Evolutionary conservation across 2,888 invertebrate species (phyloP).

Genomic region (Drosophila atroscutellata): DNA sequence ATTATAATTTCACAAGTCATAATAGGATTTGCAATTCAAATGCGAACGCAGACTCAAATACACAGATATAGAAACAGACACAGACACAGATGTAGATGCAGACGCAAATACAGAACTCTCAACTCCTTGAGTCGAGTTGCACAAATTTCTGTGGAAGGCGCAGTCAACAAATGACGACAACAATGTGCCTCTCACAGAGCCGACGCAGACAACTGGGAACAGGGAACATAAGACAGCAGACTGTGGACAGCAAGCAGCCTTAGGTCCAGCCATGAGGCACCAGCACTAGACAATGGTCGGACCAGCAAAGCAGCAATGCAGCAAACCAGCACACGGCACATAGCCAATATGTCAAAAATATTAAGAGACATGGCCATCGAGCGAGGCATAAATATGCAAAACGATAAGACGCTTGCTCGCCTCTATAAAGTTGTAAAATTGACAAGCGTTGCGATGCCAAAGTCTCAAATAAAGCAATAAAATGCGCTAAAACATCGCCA

Average conservation of each 20-base stretch:
- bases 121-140: slow-evolving; percentile 56
- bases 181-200: slow-evolving; percentile 63
- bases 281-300: slow-evolving; percentile 50
- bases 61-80: slow-evolving; percentile 23
- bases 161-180: slow-evolving; percentile 74
- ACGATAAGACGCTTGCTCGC: slow-evolving; percentile 71
- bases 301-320: slow-evolving; percentile 32
- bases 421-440: slow-evolving; percentile 82
- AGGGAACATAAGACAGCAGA: slow-evolving; percentile 10
- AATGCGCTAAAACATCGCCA: slow-evolving; percentile 72
- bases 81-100: slow-evolving; percentile 14
- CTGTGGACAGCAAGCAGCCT: slow-evolving; percentile 30
- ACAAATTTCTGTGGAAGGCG: slow-evolving; percentile 78
- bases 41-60: slow-evolving; percentile 70
- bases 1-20: slow-evolving; percentile 82
- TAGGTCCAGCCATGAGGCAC: slow-evolving; percentile 30
- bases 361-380: slow-evolving; percentile 77
- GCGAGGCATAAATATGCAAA: slow-evolving; percentile 75
- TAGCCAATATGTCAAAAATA: slow-evolving; percentile 84
- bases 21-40: slow-evolving; percentile 83
- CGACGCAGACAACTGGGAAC: slow-evolving; percentile 7
- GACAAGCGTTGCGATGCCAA: slow-evolving; percentile 76
- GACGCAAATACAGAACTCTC: slow-evolving; percentile 61
- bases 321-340: slow-evolving; percentile 22
- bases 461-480: slow-evolving; percentile 80